These are phyloP conservation scores for Pristionchus japonicus DNA, from an alignment of 2,888 invertebrate genomes.

Conservation along the genomic window DNA sequence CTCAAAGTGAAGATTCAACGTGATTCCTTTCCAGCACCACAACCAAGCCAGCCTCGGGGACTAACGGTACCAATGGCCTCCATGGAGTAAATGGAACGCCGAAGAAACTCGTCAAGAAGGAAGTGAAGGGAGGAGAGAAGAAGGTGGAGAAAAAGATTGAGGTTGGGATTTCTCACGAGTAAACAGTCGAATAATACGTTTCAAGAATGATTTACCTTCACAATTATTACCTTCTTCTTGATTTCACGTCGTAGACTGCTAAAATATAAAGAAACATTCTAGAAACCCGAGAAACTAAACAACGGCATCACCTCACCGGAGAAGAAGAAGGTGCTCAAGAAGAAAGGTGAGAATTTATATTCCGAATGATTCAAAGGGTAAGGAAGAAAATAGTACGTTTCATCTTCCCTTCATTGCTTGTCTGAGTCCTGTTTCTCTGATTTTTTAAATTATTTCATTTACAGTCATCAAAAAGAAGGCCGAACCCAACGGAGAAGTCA, in stretches of 20 bases:
- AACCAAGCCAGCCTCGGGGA: background rate
- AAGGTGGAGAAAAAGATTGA: background rate
- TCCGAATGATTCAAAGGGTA: background rate
- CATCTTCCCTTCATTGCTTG: background rate
- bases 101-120: constrained; percentile 36
- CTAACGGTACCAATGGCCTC: background rate
- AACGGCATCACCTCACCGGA: background rate
- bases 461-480: constrained; percentile 22
- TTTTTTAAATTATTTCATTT: background rate
- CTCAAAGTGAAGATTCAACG: too few species aligned
- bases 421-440: background rate
- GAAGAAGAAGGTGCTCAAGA: constrained; percentile 37
- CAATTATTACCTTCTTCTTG: background rate
- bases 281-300: constrained; percentile 16
- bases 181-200: background rate
- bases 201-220: background rate
- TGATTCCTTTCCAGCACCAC: background rate
- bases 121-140: background rate
- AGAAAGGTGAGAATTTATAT: background rate
- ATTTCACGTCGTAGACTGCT: too few species aligned
- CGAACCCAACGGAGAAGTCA: background rate
- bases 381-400: background rate
- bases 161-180: background rate
- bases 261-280: background rate
- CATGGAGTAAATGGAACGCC: background rate